Conservation (phyloP, 2,888 invertebrate genomes). For the Zeuzera pyrina region DNA sequence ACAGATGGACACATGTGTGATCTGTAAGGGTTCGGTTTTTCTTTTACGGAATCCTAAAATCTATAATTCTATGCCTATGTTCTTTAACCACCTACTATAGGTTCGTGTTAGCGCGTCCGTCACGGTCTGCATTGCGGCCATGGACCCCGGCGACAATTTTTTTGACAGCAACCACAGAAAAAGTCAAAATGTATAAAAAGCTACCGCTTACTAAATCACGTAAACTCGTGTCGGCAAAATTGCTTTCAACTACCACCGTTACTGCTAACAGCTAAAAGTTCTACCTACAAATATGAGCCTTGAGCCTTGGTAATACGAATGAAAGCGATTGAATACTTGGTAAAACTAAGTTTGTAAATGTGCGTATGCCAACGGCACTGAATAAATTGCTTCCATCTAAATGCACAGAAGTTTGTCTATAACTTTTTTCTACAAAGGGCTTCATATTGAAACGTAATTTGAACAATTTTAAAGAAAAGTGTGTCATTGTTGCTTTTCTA, state of each 20-base stretch:
- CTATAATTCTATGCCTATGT: no score
- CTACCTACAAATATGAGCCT: slow-evolving; percentile 15
- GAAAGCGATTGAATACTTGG: slow-evolving; percentile 6
- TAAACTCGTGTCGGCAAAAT: slow-evolving; percentile 57
- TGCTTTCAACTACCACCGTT: slow-evolving; percentile 22
- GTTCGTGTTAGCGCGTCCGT: no score
- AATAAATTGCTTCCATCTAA: slow-evolving; percentile 43
- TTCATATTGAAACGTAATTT: slow-evolving; percentile 31
- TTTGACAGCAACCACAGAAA: slow-evolving; percentile 31
- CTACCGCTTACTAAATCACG: slow-evolving; percentile 48
- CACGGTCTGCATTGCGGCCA: slow-evolving; percentile 35
- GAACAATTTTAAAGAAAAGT: slow-evolving; percentile 23
- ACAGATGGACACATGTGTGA: no score
- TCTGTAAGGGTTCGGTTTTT: no score
- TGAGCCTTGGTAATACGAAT: slow-evolving; percentile 16
- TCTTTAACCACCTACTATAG: no score
- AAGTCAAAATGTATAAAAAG: slow-evolving; percentile 42
- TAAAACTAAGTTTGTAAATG: slow-evolving; percentile 7
- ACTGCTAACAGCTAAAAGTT: background rate
- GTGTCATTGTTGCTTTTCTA: no score
- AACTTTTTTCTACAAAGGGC: slow-evolving; percentile 40
- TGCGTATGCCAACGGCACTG: slow-evolving; percentile 23
- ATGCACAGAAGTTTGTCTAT: slow-evolving; percentile 40
- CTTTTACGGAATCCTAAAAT: no score
- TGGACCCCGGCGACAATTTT: slow-evolving; percentile 46